Conservation (phyloP, 1,140 invertebrate species). For the Lasioglossum baleicum region DNA sequence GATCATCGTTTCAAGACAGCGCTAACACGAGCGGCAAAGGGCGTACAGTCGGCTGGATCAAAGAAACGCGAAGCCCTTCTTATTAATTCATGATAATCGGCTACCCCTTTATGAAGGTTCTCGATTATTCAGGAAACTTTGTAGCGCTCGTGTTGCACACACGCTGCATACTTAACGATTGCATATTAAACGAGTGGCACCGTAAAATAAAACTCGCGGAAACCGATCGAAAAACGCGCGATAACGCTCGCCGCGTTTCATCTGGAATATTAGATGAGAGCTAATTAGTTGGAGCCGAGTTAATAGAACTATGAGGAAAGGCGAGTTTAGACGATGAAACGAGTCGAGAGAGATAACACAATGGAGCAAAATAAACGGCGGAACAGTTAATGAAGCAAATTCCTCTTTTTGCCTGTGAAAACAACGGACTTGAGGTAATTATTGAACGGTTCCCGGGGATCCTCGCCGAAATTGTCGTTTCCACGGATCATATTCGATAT, state of each 20-base stretch:
- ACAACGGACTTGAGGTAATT: no score
- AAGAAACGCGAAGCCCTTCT: slow-evolving; percentile 43
- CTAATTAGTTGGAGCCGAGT: not conserved
- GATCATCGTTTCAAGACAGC: slow-evolving; percentile 27
- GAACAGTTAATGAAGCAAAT: no score
- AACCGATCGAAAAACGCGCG: no score
- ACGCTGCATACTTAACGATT: no score
- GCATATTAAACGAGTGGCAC: not conserved
- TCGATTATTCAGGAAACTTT: slow-evolving; percentile 20
- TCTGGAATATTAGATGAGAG: not conserved
- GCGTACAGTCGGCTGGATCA: slow-evolving; percentile 55
- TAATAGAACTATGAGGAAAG: not conserved
- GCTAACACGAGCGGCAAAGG: slow-evolving; percentile 10
- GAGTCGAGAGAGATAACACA: not conserved
- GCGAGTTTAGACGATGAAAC: not conserved
- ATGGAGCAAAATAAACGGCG: no score
- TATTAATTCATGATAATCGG: slow-evolving; percentile 58
- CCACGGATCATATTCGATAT: no score
- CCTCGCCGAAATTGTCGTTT: no score
- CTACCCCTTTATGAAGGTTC: slow-evolving; percentile 38
- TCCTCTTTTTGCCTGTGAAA: no score
- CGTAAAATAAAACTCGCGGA: no score
- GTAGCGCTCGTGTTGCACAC: not conserved
- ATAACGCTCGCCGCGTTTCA: no score
- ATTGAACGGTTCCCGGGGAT: no score